phyloP scores from a whole-genome alignment of 2,113 vertebrate genomes.

The Corythornis vintsioides region DNA sequence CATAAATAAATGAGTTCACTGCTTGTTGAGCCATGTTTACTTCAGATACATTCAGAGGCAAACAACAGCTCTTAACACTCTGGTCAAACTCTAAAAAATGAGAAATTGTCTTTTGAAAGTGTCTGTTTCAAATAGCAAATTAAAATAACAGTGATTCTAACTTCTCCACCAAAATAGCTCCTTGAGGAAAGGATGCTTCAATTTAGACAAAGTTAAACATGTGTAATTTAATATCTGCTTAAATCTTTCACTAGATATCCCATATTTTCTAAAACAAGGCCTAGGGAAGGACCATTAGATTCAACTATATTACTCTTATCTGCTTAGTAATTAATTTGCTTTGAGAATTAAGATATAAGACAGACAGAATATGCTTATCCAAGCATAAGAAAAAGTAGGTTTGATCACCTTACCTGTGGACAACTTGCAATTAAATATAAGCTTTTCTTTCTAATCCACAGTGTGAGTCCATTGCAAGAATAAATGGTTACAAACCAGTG shows the following conservation, averaged over 20 bases:
- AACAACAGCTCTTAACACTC: not conserved
- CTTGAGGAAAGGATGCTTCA: not conserved
- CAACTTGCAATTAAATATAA: not conserved
- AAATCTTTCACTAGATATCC: not conserved
- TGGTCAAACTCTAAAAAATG: not conserved
- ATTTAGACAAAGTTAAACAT: not conserved
- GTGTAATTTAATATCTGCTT: not conserved
- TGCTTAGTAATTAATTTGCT: not conserved
- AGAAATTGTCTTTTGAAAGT: not conserved
- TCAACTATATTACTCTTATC: not conserved
- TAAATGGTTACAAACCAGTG: not conserved
- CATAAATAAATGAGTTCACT: not conserved
- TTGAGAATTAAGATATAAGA: not conserved
- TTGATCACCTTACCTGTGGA: not conserved
- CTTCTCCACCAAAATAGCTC: not conserved
- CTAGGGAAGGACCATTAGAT: not conserved
- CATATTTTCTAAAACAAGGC: not conserved
- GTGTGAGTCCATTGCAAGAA: not conserved
- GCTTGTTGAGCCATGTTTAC: not conserved
- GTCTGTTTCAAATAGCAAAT: not conserved
- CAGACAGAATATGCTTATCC: not conserved
- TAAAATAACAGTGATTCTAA: not conserved
- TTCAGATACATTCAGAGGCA: not conserved
- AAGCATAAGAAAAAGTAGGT: not conserved
- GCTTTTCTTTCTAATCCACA: not conserved